These are phyloP conservation scores for Bujurquina vittata DNA, from an alignment of 2,113 vertebrate genomes.

Conservation along the genomic window DNA sequence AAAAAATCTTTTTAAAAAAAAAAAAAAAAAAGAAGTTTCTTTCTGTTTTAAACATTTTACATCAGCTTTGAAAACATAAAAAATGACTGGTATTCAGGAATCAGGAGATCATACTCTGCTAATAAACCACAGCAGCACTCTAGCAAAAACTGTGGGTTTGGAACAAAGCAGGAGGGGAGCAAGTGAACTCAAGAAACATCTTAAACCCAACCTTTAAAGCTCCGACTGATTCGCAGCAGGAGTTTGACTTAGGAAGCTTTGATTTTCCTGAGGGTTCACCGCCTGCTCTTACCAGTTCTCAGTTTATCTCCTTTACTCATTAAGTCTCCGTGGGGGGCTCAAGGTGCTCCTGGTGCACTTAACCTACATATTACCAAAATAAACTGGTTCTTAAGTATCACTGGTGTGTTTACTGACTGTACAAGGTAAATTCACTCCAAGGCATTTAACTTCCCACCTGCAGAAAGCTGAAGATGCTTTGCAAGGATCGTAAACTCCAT, in stretches of 20 bases:
- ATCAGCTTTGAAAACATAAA: background rate
- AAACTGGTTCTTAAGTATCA: slow-evolving; percentile 12
- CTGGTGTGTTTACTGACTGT: background rate
- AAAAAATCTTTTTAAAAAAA: no score
- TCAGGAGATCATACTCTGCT: background rate
- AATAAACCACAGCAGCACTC: background rate
- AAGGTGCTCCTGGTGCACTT: slow-evolving; percentile 3
- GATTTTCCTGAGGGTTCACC: slow-evolving; percentile 2
- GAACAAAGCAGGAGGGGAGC: background rate
- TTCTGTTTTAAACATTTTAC: background rate
- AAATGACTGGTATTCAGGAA: background rate
- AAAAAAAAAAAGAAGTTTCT: background rate
- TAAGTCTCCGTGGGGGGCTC: slow-evolving; percentile 16
- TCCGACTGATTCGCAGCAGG: background rate
- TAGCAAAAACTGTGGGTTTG: background rate
- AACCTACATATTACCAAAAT: slow-evolving; percentile 34
- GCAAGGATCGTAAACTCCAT: background rate
- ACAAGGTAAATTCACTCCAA: background rate
- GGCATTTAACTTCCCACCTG: background rate
- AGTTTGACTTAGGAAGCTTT: slow-evolving; percentile 13
- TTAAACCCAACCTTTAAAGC: background rate
- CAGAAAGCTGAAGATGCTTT: background rate
- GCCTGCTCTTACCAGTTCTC: background rate
- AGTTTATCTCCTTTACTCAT: slow-evolving; percentile 21
- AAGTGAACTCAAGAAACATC: background rate